Evolutionary conservation across 1,140 invertebrate species (phyloP).

Genomic region (Harpegnathos saltator): DNA sequence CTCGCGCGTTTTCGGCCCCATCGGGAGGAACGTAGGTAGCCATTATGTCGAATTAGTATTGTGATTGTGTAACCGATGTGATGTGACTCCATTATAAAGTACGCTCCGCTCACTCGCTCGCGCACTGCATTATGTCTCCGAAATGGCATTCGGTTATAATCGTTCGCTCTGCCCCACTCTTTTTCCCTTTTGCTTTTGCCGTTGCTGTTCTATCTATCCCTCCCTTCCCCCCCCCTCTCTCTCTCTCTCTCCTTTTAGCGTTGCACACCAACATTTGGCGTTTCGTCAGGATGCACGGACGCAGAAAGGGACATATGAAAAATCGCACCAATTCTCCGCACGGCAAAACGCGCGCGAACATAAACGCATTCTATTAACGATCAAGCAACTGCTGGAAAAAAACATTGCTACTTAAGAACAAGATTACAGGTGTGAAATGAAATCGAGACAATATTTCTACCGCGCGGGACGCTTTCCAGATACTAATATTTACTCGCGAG

Average conservation of each 20-base stretch:
- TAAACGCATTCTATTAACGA: slow-evolving; percentile 44
- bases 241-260: slow-evolving; percentile 41
- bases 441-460: neutral
- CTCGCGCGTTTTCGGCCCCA: slow-evolving; percentile 70
- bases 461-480: too few species aligned
- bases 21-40: slow-evolving; percentile 77
- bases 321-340: slow-evolving; percentile 13
- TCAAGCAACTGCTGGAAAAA: too few species aligned
- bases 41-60: slow-evolving; percentile 85
- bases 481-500: neutral
- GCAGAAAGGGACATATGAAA: slow-evolving; percentile 9
- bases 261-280: slow-evolving; percentile 71
- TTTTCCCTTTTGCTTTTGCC: slow-evolving; percentile 32
- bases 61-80: slow-evolving; percentile 86
- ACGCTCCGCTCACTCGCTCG: slow-evolving; percentile 63
- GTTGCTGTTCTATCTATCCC: slow-evolving; percentile 27
- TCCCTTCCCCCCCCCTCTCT: neutral
- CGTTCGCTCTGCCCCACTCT: slow-evolving; percentile 39
- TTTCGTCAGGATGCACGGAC: slow-evolving; percentile 55
- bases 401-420: too few species aligned
- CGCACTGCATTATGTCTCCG: slow-evolving; percentile 74
- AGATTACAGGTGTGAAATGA: neutral
- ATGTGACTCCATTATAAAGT: slow-evolving; percentile 84
- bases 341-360: slow-evolving; percentile 21
- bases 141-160: slow-evolving; percentile 72